A percentile compares a stretch with the other conserved stretches of the same genome.
Evolutionary conservation across 2,797 vertebrate genomes (phyloP).

Genomic region (Oceanodroma leucorhoa): DNA sequence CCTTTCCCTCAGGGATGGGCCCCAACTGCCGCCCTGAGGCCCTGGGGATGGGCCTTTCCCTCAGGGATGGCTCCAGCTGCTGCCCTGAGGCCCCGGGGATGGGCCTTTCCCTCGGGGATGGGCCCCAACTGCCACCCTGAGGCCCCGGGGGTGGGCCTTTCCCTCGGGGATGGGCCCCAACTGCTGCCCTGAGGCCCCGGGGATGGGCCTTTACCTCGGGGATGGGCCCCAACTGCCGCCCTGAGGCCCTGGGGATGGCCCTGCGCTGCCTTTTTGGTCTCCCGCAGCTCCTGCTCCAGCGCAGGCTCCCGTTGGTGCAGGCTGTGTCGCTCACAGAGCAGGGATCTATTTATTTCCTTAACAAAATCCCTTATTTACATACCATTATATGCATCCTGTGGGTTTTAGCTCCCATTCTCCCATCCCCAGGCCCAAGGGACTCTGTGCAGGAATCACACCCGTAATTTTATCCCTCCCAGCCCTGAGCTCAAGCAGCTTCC

Average conservation of each 20-base stretch:
- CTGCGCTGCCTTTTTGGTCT: fast-evolving
- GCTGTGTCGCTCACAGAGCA: fast-evolving
- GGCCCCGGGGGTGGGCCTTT: too few relatives aligned
- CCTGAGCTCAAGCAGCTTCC: background rate
- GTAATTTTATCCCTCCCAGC: background rate
- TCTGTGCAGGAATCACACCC: background rate
- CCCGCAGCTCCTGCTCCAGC: fast-evolving
- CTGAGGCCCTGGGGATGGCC: background rate
- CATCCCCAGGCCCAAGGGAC: background rate
- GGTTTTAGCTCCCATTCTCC: background rate
- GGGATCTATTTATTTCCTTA: background rate
- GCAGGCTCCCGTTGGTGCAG: fast-evolving
- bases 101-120: fast-evolving
- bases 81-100: fast-evolving
- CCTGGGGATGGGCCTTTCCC: too few relatives aligned
- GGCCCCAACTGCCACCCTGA: too few relatives aligned
- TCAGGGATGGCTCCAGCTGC: fast-evolving
- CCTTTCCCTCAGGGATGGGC: too few relatives aligned
- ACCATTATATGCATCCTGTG: conserved; percentile 61
- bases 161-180: fast-evolving
- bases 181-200: background rate
- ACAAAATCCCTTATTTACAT: background rate
- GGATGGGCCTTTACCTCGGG: too few relatives aligned
- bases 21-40: fast-evolving
- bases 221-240: fast-evolving